Evolutionary conservation across 2,888 invertebrate genomes (phyloP).

Genomic region (Campopleginae sp.): DNA sequence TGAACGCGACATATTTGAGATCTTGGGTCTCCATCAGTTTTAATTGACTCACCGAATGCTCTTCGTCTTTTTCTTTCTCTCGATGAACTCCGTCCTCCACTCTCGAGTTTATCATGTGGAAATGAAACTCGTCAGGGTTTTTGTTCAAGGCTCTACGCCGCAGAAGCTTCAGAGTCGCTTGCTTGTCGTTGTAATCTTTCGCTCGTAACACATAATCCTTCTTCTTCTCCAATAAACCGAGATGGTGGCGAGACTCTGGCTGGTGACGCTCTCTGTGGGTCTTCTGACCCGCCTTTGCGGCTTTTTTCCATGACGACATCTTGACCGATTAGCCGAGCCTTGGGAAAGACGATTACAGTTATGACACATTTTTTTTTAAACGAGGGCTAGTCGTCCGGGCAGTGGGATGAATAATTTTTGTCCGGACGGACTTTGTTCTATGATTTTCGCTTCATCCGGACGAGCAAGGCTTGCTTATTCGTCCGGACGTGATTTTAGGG

Average conservation of each 20-base stretch:
- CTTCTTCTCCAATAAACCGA: conserved; percentile 95
- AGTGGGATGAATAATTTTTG: too few relatives aligned
- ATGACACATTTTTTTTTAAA: too few relatives aligned
- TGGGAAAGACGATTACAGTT: neutral
- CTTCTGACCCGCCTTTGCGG: conserved; percentile 93
- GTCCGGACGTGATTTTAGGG: too few relatives aligned
- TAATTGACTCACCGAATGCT: conserved; percentile 93
- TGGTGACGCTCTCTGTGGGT: conserved; percentile 94
- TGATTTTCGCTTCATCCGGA: too few relatives aligned
- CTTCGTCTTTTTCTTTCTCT: conserved; percentile 88
- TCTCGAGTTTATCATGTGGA: conserved; percentile 97
- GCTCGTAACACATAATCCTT: conserved; percentile 94
- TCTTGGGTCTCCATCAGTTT: conserved; percentile 97
- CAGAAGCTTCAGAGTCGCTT: conserved; percentile 92
- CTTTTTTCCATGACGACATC: conserved; percentile 97
- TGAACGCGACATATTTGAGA: conserved; percentile 94
- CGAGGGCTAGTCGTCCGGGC: too few relatives aligned
- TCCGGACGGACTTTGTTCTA: too few relatives aligned
- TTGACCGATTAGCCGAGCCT: conserved; percentile 43
- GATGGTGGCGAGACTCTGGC: conserved; percentile 90
- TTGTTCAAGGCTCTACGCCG: conserved; percentile 94
- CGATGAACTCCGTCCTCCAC: conserved; percentile 87
- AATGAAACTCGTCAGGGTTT: conserved; percentile 99
- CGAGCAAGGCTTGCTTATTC: too few relatives aligned
- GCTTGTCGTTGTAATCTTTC: conserved; percentile 92